Conservation (phyloP, 2,888 invertebrate species). For the Ptychoptera albimana region DNA sequence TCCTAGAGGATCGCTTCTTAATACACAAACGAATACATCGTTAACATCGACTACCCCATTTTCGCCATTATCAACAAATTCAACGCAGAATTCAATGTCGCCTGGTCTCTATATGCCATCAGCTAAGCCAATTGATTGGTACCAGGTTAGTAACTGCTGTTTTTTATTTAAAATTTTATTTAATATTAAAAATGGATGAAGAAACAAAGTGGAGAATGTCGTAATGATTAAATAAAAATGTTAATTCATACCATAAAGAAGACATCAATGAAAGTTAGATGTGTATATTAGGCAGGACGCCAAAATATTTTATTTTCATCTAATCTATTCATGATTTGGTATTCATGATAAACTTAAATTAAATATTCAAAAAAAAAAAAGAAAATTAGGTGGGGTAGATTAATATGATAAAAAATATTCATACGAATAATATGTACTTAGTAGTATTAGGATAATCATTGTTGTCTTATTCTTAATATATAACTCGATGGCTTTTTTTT, state of each 20-base stretch:
- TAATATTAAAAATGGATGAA: background rate
- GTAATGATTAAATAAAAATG: too few species aligned
- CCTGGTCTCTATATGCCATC: slow-evolving; percentile 18
- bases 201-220: background rate
- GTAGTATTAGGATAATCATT: too few species aligned
- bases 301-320: background rate
- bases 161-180: too few species aligned
- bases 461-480: too few species aligned
- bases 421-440: too few species aligned
- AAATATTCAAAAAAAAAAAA: background rate
- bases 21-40: slow-evolving; percentile 9
- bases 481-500: too few species aligned
- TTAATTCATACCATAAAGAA: background rate
- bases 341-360: background rate
- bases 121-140: slow-evolving; percentile 23
- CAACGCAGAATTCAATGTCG: slow-evolving; percentile 27
- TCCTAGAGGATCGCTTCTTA: slow-evolving; percentile 9
- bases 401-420: too few species aligned
- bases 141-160: slow-evolving; percentile 20
- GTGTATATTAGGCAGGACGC: background rate
- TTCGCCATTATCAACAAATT: slow-evolving; percentile 25
- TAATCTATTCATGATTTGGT: background rate
- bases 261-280: background rate
- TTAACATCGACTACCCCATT: slow-evolving; percentile 15
- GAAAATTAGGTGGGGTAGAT: background rate